phyloP scores from a whole-genome alignment of 2,888 invertebrate species.

The Perizoma flavofasciatum region DNA sequence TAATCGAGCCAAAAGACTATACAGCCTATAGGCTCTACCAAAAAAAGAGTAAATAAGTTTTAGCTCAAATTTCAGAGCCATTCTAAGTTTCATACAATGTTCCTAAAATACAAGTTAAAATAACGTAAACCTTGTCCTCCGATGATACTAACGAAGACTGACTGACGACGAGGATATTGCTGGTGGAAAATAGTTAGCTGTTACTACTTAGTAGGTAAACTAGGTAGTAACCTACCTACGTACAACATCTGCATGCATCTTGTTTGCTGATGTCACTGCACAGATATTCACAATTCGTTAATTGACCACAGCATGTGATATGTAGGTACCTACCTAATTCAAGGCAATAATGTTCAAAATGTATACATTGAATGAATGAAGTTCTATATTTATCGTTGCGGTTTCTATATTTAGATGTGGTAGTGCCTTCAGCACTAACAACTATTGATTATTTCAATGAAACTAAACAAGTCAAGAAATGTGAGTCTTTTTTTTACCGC shows the following conservation, averaged over 20 bases:
- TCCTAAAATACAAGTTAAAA: slow-evolving; percentile 20
- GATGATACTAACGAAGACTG: slow-evolving; percentile 32
- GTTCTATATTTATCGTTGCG: slow-evolving; percentile 16
- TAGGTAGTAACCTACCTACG: too few species aligned
- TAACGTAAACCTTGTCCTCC: slow-evolving; percentile 28
- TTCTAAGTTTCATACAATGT: slow-evolving; percentile 16
- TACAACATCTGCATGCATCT: slow-evolving; percentile 37
- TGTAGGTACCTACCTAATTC: too few species aligned
- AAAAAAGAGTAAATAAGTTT: too few species aligned
- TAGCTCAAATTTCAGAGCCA: background rate
- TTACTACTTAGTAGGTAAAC: too few species aligned
- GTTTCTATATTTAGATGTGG: slow-evolving; percentile 34
- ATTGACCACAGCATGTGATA: slow-evolving; percentile 33
- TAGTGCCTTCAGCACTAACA: slow-evolving; percentile 15
- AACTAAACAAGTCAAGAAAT: background rate
- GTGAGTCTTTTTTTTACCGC: background rate
- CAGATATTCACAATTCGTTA: slow-evolving; percentile 38
- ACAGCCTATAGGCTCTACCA: too few species aligned
- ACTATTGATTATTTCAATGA: slow-evolving; percentile 11
- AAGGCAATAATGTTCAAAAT: too few species aligned
- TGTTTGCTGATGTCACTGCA: slow-evolving; percentile 45
- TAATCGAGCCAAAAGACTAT: too few species aligned
- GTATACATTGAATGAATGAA: background rate
- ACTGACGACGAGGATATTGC: slow-evolving; percentile 28
- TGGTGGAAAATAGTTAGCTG: slow-evolving; percentile 19